A percentile compares a stretch with the other conserved stretches of the same genome.
Conservation (phyloP, 1,140 invertebrate species). For the Prorops nasuta region DNA sequence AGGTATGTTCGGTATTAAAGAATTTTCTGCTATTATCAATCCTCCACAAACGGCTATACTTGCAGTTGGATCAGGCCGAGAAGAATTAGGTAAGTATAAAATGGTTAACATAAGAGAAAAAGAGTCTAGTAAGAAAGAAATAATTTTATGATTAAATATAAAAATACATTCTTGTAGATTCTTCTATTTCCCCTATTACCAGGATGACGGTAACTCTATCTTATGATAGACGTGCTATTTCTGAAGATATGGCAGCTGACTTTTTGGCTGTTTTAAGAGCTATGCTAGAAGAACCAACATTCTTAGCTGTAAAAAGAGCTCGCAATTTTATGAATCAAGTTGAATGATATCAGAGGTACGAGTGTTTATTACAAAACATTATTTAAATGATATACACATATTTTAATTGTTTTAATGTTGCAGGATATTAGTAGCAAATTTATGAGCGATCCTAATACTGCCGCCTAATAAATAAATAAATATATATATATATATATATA, state of each 20-base stretch:
- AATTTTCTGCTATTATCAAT: slow-evolving; percentile 78
- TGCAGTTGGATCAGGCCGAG: slow-evolving; percentile 67
- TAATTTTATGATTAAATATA: background rate
- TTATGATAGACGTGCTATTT: slow-evolving; percentile 68
- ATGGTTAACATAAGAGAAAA: too few relatives aligned
- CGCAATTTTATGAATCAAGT: slow-evolving; percentile 34
- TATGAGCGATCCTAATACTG: background rate
- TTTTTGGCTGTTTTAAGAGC: slow-evolving; percentile 64
- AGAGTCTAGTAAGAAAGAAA: too few relatives aligned
- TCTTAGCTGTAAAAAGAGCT: slow-evolving; percentile 37
- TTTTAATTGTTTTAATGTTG: background rate
- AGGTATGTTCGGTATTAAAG: slow-evolving; percentile 92
- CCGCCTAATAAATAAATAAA: background rate
- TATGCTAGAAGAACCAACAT: slow-evolving; percentile 61
- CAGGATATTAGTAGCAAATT: background rate
- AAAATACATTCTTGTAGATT: slow-evolving; percentile 29
- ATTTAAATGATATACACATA: too few relatives aligned
- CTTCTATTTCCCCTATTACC: slow-evolving; percentile 30
- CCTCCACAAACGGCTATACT: slow-evolving; percentile 62
- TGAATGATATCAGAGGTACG: slow-evolving; percentile 21
- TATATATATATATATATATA: background rate
- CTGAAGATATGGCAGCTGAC: slow-evolving; percentile 64
- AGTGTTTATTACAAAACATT: background rate
- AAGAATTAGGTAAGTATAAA: slow-evolving; percentile 39
- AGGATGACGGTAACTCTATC: slow-evolving; percentile 65